These are phyloP conservation scores for Sphaeridia pumilis DNA, from an alignment of 2,888 invertebrate species.

Conservation along the genomic window DNA sequence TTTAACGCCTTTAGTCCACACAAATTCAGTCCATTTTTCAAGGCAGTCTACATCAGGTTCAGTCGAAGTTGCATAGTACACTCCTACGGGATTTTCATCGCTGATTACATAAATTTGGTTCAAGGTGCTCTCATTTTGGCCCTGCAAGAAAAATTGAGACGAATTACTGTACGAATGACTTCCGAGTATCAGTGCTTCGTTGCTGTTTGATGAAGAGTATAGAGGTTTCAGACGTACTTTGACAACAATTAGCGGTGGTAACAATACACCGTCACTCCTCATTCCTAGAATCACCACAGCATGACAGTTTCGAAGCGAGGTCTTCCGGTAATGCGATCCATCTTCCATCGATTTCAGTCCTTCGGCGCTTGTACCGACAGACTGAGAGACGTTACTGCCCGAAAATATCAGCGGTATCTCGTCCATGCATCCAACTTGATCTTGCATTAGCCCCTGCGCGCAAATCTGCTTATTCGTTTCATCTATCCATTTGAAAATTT, in stretches of 20 bases:
- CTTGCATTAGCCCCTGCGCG: not conserved
- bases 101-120: conserved; percentile 22
- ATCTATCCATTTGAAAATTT: conserved; percentile 30
- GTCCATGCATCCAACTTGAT: conserved; percentile 37
- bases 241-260: conserved; percentile 37
- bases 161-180: not conserved
- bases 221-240: conserved; percentile 34
- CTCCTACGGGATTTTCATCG: conserved; percentile 25
- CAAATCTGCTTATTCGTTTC: conserved; percentile 18
- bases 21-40: conserved; percentile 27
- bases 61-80: conserved; percentile 23
- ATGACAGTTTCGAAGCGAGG: conserved; percentile 37
- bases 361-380: not conserved
- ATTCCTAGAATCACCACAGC: conserved; percentile 37
- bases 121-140: conserved; percentile 16
- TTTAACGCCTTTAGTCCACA: conserved; percentile 21
- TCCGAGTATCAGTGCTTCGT: too few relatives aligned
- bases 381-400: conserved; percentile 5
- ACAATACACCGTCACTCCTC: conserved; percentile 35
- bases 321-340: conserved; percentile 22
- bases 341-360: too few relatives aligned
- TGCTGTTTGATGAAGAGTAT: not conserved
- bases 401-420: conserved; percentile 37
- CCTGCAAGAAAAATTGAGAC: conserved; percentile 16
- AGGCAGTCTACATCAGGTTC: conserved; percentile 20